These are phyloP conservation scores for Tetragonisca angustula DNA, from an alignment of 2,888 invertebrate genomes.

Conservation along the genomic window DNA sequence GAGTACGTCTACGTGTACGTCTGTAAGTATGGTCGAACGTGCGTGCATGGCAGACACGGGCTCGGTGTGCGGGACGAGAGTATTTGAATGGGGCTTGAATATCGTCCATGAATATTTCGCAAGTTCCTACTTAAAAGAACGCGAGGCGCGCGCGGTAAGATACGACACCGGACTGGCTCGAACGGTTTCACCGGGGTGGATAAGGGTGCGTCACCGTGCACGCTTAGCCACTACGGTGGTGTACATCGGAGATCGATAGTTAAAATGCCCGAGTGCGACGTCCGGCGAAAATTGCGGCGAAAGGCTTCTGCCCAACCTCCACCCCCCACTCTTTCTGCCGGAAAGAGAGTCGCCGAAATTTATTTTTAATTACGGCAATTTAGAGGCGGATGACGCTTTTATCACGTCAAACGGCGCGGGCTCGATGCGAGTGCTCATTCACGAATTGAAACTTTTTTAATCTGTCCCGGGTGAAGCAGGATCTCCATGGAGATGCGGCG, in stretches of 20 bases:
- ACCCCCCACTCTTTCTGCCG: neutral
- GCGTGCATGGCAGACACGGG: conserved; percentile 3
- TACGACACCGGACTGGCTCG: conserved; percentile 63
- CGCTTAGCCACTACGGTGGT: neutral
- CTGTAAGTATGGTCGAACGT: neutral
- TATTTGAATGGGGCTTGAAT: conserved; percentile 76
- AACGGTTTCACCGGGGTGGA: conserved; percentile 34
- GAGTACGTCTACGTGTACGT: neutral
- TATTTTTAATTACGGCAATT: conserved; percentile 22
- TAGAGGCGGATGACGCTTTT: conserved; percentile 15
- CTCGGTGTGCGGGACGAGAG: conserved; percentile 34
- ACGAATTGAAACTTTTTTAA: conserved; percentile 37
- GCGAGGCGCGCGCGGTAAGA: conserved; percentile 67
- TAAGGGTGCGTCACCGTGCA: neutral
- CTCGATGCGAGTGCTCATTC: neutral
- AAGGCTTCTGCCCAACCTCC: neutral
- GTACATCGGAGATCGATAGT: neutral
- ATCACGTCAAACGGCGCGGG: neutral
- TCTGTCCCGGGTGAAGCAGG: conserved; percentile 2
- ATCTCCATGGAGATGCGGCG: conserved; percentile 12
- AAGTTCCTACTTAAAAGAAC: conserved; percentile 75
- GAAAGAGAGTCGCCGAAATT: conserved; percentile 7
- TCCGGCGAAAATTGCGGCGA: conserved; percentile 30
- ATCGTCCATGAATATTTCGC: conserved; percentile 80
- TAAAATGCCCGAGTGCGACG: neutral